Conservation (phyloP, 2,113 vertebrate species). For the Chionis minor region DNA sequence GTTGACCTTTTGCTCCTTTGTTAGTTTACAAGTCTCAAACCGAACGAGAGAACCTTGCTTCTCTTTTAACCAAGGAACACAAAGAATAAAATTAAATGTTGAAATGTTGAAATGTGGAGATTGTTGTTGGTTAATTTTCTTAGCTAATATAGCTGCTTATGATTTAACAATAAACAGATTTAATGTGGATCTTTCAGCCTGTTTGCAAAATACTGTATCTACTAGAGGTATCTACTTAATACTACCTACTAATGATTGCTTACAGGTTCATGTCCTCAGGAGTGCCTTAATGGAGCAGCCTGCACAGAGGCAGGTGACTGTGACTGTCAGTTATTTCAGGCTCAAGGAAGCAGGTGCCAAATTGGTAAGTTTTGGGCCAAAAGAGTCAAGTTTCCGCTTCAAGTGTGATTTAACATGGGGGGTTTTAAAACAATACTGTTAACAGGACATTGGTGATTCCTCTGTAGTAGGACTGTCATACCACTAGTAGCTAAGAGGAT, state of each 20-base stretch:
- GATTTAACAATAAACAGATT: slow-evolving; percentile 26
- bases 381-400: not conserved
- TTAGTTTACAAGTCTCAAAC: slow-evolving; percentile 58
- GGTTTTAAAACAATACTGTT: not conserved
- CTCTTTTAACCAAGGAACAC: slow-evolving; percentile 48
- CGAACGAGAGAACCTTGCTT: not conserved
- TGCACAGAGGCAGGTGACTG: slow-evolving; percentile 90
- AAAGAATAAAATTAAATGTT: slow-evolving; percentile 47
- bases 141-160: not conserved
- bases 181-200: not conserved
- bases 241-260: not conserved
- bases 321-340: slow-evolving; percentile 97
- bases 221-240: not conserved
- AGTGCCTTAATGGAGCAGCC: slow-evolving; percentile 95
- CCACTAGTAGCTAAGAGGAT: not conserved
- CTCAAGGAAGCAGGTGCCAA: slow-evolving; percentile 92
- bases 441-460: not conserved
- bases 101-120: not conserved
- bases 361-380: slow-evolving; percentile 84
- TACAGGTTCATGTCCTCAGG: slow-evolving; percentile 76
- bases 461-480: not conserved
- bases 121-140: slow-evolving; percentile 35
- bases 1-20: slow-evolving; percentile 66
- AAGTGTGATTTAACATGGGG: not conserved
- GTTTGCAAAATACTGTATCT: slow-evolving; percentile 1